Evolutionary conservation across 64 coral and sea anemone species (phyloP).

Genomic region (Montipora efflorescens): DNA sequence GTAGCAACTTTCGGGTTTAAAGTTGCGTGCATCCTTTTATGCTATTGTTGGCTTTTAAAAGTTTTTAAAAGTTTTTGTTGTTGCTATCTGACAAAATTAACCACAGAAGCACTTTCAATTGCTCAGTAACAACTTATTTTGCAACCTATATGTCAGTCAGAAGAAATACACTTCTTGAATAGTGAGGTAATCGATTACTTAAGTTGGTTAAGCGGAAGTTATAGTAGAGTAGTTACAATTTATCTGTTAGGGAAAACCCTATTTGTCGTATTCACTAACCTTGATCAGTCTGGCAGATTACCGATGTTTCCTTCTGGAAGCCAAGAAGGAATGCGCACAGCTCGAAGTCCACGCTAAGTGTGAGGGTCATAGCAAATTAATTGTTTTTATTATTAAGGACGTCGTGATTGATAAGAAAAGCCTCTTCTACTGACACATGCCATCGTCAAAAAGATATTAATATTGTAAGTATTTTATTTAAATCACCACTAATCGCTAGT

Average conservation of each 20-base stretch:
- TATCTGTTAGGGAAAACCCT: not conserved
- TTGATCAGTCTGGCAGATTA: not conserved
- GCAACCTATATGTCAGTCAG: no score
- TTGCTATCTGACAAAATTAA: no score
- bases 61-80: no score
- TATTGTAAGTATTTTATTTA: not conserved
- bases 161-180: no score
- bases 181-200: no score
- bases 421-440: not conserved
- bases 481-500: constrained; percentile 13
- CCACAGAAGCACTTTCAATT: no score
- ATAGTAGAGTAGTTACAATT: not conserved
- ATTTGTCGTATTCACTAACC: not conserved
- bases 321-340: not conserved
- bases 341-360: no score
- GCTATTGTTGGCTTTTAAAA: no score
- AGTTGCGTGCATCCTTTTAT: no score
- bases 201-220: no score
- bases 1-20: no score
- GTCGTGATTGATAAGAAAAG: constrained; percentile 30
- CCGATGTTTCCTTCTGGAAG: not conserved
- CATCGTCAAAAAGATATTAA: constrained; percentile 1
- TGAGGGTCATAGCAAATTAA: not conserved
- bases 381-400: not conserved
- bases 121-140: no score